These are phyloP conservation scores for Xestia rhomboidea DNA, from an alignment of 2,888 invertebrate genomes.

Conservation along the genomic window DNA sequence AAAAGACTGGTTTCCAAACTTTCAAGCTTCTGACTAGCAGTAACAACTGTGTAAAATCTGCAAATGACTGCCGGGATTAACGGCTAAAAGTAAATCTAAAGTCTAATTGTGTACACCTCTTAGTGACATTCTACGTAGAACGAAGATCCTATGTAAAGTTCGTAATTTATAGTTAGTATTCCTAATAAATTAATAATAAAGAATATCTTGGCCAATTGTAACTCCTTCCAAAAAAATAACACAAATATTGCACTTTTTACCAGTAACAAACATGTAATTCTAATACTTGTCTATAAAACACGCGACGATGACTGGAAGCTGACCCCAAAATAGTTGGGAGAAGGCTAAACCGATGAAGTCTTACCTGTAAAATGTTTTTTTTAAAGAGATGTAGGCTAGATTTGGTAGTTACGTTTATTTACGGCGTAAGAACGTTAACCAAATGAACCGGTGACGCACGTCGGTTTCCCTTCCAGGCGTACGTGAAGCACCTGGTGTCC, in stretches of 20 bases:
- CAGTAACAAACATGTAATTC: too few species aligned
- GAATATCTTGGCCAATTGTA: too few species aligned
- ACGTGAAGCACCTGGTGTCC: conserved; percentile 93
- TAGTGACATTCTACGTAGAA: too few species aligned
- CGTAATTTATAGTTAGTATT: too few species aligned
- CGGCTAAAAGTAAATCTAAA: background rate
- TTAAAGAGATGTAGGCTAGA: too few species aligned
- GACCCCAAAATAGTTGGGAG: background rate
- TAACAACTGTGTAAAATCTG: background rate
- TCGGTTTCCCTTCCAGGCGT: conserved; percentile 88
- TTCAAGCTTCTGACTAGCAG: background rate
- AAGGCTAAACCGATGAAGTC: too few species aligned
- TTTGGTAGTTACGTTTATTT: background rate
- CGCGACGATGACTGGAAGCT: background rate
- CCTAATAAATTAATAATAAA: too few species aligned
- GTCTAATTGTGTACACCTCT: too few species aligned
- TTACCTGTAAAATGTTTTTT: background rate
- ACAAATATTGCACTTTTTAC: too few species aligned
- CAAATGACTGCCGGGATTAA: background rate
- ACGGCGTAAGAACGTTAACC: background rate
- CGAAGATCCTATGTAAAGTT: too few species aligned
- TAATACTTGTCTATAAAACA: too few species aligned
- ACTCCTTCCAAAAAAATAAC: too few species aligned
- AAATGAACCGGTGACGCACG: background rate
- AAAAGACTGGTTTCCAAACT: background rate